Percentiles rank a stretch among this genome's conserved stretches.
Conservation (phyloP, 2,113 vertebrate species). For the Ceratotherium simum region DNA sequence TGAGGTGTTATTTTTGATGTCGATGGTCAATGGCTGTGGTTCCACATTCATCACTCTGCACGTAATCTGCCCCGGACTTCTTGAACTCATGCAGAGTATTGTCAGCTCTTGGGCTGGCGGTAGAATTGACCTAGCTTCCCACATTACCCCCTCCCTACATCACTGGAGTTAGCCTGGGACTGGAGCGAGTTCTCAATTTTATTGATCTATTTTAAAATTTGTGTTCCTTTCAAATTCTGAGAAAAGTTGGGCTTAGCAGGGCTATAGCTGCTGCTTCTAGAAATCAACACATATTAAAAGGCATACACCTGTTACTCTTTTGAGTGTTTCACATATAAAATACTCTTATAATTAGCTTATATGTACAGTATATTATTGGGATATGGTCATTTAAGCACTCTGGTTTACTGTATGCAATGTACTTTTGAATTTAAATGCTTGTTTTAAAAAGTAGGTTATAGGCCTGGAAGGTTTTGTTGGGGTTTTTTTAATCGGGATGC, state of each 20-base stretch:
- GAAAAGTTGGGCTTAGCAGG: background rate
- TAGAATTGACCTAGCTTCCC: background rate
- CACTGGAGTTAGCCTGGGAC: background rate
- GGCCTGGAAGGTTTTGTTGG: background rate
- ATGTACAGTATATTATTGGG: background rate
- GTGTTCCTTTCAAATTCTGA: conserved; percentile 47
- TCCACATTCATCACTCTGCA: background rate
- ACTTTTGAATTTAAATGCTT: conserved; percentile 41
- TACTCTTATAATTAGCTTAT: background rate
- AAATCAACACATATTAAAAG: conserved; percentile 11
- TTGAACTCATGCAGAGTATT: background rate
- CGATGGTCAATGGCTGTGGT: background rate
- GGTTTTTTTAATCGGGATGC: conserved; percentile 68
- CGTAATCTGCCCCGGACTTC: background rate
- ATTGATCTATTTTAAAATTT: background rate
- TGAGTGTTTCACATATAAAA: conserved; percentile 30
- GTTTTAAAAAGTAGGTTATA: conserved; percentile 47
- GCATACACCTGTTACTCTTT: background rate
- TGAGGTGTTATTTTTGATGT: background rate
- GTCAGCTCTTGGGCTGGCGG: background rate
- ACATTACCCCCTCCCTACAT: fast-evolving
- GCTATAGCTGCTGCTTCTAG: background rate
- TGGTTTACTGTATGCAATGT: background rate
- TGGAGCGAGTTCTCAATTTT: background rate
- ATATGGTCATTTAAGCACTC: background rate